Evolutionary conservation across 2,888 invertebrate genomes (phyloP), one percentile per base, ranked within the genome.

Genomic region (Dinocampus coccinellae): DNA sequence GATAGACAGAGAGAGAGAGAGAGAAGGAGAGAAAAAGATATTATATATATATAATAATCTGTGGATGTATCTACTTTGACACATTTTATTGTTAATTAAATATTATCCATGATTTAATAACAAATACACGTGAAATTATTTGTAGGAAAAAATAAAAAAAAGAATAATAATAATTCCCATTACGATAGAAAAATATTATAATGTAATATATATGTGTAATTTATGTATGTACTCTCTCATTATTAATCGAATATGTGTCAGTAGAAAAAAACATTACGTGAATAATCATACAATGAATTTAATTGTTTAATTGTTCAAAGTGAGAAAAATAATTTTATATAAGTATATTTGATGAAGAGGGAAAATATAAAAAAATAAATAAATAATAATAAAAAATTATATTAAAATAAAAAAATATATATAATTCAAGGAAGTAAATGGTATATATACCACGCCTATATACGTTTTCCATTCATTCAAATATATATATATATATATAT

Each of bases 61-160:
- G n/a, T 26, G 6, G 33, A 11, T 34, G 7, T 24, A 36, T 29
- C 26, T 24, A 42, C 52, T 75, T 72, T 71, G 73, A 73, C 77
- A 79, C 78, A 80, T 80, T 16, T 26, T 79, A 82, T 78, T 84
- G 82, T 83, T 84, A 82, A 85, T 85, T 81, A 84, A 83, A 83
- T 77, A 74, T 77, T 66, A 73, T 72, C 72, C 70, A 70, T 69
- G 68, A 74, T 72, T 75, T 73, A 62, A 62, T 62, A 42, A 24
- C n/a, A 7, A 4, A n/a, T 16, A 7, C 36, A 10, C 16, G 16
- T 7, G 16, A 2, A 3, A 7, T 1, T n/a, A 62, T 36, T 62
- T 39, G 1, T n/a, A n/a, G n/a, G n/a, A n/a, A n/a, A n/a, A n/a
- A n/a, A n/a, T n/a, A n/a, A n/a, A n/a, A n/a, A n/a, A n/a, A n/a